These are phyloP conservation scores for Trochalopteron elliotii DNA, from an alignment of 2,113 vertebrate genomes.

Conservation along the genomic window DNA sequence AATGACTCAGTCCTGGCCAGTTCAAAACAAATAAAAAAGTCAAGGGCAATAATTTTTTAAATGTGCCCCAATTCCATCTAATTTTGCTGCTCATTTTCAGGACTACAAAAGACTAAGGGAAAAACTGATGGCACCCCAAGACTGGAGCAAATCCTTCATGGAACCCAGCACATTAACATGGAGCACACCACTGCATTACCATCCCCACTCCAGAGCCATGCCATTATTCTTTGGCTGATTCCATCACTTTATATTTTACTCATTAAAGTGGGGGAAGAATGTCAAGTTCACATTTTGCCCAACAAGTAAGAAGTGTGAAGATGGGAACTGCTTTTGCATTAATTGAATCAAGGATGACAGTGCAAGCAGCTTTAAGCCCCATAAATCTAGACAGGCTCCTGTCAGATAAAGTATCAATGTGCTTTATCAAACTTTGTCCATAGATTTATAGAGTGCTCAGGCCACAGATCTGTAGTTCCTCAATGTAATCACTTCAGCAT, in stretches of 20 bases:
- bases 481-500: conserved; percentile 63
- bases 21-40: neutral
- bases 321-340: conserved; percentile 16
- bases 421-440: conserved; percentile 67
- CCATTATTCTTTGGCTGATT: neutral
- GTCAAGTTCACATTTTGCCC: conserved; percentile 24
- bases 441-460: conserved; percentile 70
- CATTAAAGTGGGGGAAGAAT: neutral
- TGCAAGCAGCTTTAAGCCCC: neutral
- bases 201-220: neutral
- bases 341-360: conserved; percentile 53
- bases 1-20: neutral
- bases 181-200: neutral
- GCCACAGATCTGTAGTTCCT: conserved; percentile 49
- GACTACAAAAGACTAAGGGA: neutral
- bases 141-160: neutral
- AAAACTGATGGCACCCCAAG: neutral
- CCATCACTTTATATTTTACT: conserved; percentile 2
- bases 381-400: conserved; percentile 56
- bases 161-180: neutral
- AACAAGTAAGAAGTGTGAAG: neutral
- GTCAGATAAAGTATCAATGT: conserved; percentile 65
- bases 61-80: neutral
- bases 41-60: neutral
- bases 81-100: neutral